A percentile compares a stretch with the other conserved stretches of the same genome.
Evolutionary conservation across 2,113 vertebrate genomes (phyloP).

Genomic region (Myrmecophaga tridactyla): DNA sequence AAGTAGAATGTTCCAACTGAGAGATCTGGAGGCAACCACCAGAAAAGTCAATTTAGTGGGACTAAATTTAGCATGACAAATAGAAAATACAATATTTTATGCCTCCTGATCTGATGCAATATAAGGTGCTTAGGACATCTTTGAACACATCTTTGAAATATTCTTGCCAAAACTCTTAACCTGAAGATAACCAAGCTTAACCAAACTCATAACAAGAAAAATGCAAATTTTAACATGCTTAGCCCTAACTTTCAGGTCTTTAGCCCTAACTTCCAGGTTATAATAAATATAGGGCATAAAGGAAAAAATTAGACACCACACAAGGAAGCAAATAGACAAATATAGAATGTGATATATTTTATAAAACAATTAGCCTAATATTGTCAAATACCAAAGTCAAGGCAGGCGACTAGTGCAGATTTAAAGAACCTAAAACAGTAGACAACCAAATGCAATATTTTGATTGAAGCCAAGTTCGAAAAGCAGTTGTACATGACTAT

Average conservation of each 20-base stretch:
- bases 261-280: background rate
- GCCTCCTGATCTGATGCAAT: background rate
- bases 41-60: no score
- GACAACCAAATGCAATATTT: constrained; percentile 13
- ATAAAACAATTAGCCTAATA: background rate
- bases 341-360: background rate
- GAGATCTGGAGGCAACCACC: background rate
- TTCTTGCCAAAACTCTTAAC: background rate
- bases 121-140: background rate
- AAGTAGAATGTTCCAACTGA: background rate
- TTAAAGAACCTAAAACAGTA: background rate
- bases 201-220: no score
- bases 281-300: background rate
- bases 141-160: background rate
- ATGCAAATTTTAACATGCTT: no score
- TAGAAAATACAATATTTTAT: background rate
- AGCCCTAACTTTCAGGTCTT: no score
- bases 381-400: background rate
- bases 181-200: background rate
- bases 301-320: background rate
- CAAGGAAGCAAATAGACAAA: background rate
- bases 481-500: background rate
- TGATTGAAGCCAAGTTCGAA: background rate
- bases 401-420: background rate
- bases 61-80: background rate